Evolutionary conservation across 2,888 invertebrate genomes (phyloP), one percentile per base, ranked within the genome.

Genomic region (Aspidiotus destructor): DNA sequence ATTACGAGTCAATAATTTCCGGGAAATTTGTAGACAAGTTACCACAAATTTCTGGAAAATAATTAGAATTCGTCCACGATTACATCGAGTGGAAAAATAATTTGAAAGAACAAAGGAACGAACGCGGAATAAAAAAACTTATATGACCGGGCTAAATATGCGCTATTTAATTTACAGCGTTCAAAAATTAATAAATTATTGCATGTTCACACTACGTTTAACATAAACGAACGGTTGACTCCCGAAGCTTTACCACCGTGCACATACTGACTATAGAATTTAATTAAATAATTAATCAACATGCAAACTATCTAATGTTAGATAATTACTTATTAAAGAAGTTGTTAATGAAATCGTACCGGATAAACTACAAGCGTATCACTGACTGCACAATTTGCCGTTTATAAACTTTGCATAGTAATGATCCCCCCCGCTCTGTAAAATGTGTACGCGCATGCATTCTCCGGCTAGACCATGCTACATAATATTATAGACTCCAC

Each of bases 241-340:
- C 48, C n/a, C 48, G 67, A 67, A 58, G 67, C 67, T 44, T 60
- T 16, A 58, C 41, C 52, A 17, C 52, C 54, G 28, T 53, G 42
- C 42, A 40, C 60, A 41, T 16, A 54, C 13, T n/a, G 15, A n/a
- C 15, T n/a, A n/a, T 28, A 52, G 60, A 67, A 67, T 67, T 44
- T 67, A 58, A 67, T 67, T 67, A 67, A 67, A 67, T 67, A 67
- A 67, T 67, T 67, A 67, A 67, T 67, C 60, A 67, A 67, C 44
- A 67, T 67, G 67, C 67, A 60, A 67, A 60, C 60, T 60, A 67
- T 67, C 57, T 67, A 58, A 67, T 67, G 67, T 67, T 67, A 67
- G 52, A 67, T 67, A 67, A 67, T 67, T 67, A 60, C 60, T 67
- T 48, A 60, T 67, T 67, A 67, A 67, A 67, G 55, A 58, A 57